Conservation (phyloP, 2,797 vertebrate genomes). For the Spea hammondii region DNA sequence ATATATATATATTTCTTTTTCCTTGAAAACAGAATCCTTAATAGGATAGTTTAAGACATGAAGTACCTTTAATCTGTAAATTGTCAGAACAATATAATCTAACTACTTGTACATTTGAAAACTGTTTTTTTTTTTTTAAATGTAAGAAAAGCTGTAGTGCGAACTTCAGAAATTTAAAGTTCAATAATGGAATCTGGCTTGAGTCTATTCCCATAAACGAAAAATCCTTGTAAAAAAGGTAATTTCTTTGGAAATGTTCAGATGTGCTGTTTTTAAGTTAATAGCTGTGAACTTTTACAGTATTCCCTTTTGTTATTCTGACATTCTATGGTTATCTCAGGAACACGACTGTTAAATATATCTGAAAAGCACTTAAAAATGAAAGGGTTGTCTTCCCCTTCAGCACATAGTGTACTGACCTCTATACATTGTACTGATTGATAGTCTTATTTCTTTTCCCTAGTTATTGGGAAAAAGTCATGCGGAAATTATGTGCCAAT, state of each 20-base stretch:
- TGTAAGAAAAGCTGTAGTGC: not conserved
- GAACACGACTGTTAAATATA: slow-evolving; percentile 35
- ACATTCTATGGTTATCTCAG: slow-evolving; percentile 43
- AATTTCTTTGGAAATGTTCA: slow-evolving; percentile 13
- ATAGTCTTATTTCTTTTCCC: slow-evolving; percentile 51
- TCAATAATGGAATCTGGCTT: not conserved
- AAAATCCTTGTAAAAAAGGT: not conserved
- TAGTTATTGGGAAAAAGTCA: slow-evolving; percentile 60
- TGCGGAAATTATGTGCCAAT: slow-evolving; percentile 63
- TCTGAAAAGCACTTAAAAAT: slow-evolving; percentile 33
- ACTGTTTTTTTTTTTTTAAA: not conserved
- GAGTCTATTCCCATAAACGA: not conserved
- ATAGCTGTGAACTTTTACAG: slow-evolving; percentile 43
- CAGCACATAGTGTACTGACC: slow-evolving; percentile 43
- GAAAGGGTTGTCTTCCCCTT: slow-evolving; percentile 46
- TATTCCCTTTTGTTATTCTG: slow-evolving; percentile 41
- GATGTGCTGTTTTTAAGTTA: slow-evolving; percentile 35
- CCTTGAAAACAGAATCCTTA: too few species aligned
- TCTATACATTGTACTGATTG: slow-evolving; percentile 53
- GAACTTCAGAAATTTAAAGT: not conserved
- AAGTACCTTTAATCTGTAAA: not conserved
- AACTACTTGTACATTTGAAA: too few species aligned
- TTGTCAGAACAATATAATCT: not conserved
- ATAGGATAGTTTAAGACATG: not conserved
- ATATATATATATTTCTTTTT: too few species aligned